These are phyloP conservation scores for Hemibagrus guttatus DNA, from an alignment of 2,797 vertebrate genomes.

Conservation along the genomic window DNA sequence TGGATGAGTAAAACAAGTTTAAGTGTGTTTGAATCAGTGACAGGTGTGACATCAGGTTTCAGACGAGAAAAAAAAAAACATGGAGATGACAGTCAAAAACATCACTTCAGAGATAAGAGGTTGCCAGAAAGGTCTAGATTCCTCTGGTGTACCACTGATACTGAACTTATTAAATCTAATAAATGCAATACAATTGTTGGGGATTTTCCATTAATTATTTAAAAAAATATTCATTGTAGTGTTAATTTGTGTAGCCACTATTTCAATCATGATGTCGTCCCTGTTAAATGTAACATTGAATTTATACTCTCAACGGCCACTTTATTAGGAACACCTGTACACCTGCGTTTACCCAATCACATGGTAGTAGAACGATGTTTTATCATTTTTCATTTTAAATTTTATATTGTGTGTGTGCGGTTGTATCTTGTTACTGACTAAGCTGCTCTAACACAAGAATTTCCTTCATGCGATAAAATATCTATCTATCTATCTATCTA, in stretches of 20 bases:
- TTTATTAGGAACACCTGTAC: not conserved
- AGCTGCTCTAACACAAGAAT: too few relatives aligned
- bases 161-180: not conserved
- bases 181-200: not conserved
- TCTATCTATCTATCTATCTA: too few relatives aligned
- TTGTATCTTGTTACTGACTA: too few relatives aligned
- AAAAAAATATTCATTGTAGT: not conserved
- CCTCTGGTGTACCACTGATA: not conserved
- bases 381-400: too few relatives aligned
- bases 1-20: conserved; percentile 9
- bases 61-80: not conserved
- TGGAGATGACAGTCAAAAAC: not conserved
- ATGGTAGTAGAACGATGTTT: not conserved
- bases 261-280: too few relatives aligned
- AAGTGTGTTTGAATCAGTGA: conserved; percentile 3
- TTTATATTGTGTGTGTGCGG: too few relatives aligned
- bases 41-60: not conserved
- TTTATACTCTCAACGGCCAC: not conserved
- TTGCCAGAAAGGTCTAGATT: too few relatives aligned
- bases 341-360: not conserved
- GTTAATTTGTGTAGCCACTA: not conserved
- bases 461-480: too few relatives aligned
- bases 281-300: not conserved
- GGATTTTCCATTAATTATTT: not conserved
- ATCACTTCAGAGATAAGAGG: not conserved